Base-by-base conservation (phyloP, 2,113 vertebrate genomes). In the Nansenia antarctica region DNA sequence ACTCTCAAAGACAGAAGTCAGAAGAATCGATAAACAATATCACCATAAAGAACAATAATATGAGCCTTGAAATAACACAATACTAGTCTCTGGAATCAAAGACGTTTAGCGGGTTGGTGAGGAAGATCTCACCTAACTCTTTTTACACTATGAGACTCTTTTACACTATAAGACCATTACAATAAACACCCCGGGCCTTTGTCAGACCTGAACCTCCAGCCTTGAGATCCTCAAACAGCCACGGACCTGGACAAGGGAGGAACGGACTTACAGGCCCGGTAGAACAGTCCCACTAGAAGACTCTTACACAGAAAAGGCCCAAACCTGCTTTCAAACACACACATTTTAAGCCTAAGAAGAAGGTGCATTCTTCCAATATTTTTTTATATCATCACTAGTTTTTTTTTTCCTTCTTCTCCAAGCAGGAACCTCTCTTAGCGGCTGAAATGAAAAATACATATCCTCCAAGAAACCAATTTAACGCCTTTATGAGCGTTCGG, bases 401-500 rank as follows among this genome's bases (percentile, higher is more conserved):
- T 69, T 57, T 15, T 57, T 27, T 62, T 76, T 55, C 37, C 72
- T 71, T 58, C 9, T 57, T 52, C n/a, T 76, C 52, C 45, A 61
- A 77, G 78, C 27, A 81, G 78, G 64, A 86, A 80, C 75, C 75
- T 73, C 62, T 77, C 72, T 70, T 57, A 78, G 70, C 54, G 80
- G 78, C 68, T 69, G 81, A 74, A 66, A 88, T 90, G 76, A 91
- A 91, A 91, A 88, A 90, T 88, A 81, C 80, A 90, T 90, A 91
- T 91, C 83, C 86, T 89, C 85, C 85, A 85, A 90, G 86, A 90
- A 92, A 90, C 86, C 89, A 90, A 91, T 91, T 90, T 89, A 90
- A 87, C 85, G 88, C 86, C 87, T 90, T 90, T 89, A 91, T 83
- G 80, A 87, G 88, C 79, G 82, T 91, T 90, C 82, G 89, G 85